Conservation (phyloP, 2,888 invertebrate genomes). For the Acleris emargana region DNA sequence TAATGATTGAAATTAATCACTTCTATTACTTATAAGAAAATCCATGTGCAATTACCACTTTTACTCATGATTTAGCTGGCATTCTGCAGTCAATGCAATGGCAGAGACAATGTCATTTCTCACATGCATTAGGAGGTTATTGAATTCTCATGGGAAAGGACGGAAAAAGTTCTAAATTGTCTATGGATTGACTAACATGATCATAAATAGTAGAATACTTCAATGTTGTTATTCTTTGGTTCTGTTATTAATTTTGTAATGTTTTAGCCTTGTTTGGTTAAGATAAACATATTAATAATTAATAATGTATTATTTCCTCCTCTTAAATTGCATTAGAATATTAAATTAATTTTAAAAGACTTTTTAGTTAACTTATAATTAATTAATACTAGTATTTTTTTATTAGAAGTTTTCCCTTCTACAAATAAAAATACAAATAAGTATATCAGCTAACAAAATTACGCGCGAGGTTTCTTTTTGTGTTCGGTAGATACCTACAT, state of each 20-base stretch:
- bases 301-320: too few species aligned
- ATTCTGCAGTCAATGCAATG: slow-evolving; percentile 5
- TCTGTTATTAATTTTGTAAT: neutral
- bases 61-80: slow-evolving; percentile 2
- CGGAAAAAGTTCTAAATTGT: slow-evolving; percentile 12
- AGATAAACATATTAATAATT: too few species aligned
- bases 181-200: neutral
- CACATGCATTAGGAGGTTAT: slow-evolving; percentile 10
- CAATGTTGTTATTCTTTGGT: neutral
- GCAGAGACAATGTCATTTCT: slow-evolving; percentile 9
- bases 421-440: too few species aligned
- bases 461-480: too few species aligned
- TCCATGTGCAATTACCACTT: neutral
- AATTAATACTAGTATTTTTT: too few species aligned
- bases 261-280: too few species aligned
- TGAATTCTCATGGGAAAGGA: slow-evolving; percentile 14
- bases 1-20: neutral
- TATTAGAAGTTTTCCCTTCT: too few species aligned
- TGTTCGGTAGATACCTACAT: too few species aligned
- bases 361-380: too few species aligned
- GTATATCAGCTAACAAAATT: too few species aligned
- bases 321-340: too few species aligned
- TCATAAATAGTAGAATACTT: neutral
- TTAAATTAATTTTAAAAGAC: too few species aligned
- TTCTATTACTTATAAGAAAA: neutral